Evolutionary conservation across 2,888 invertebrate genomes (phyloP).

Genomic region (Latrodectus hesperus): DNA sequence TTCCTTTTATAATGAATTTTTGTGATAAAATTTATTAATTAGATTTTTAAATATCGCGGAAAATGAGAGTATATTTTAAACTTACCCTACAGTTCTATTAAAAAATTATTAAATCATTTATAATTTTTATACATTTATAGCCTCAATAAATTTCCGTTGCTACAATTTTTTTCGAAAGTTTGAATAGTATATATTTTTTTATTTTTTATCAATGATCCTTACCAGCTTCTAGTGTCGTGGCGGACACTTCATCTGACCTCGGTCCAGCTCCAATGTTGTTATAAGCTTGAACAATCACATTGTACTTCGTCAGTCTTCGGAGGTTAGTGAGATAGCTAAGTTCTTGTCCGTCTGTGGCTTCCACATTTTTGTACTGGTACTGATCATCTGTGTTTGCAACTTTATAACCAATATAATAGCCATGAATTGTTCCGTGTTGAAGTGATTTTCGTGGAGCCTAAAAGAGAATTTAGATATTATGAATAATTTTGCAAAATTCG

Average conservation of each 20-base stretch:
- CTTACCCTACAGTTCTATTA: too few relatives aligned
- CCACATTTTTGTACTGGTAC: slow-evolving; percentile 71
- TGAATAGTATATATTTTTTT: neutral
- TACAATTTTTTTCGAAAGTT: too few relatives aligned
- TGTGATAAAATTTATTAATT: too few relatives aligned
- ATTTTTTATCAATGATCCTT: neutral
- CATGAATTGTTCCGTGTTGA: slow-evolving; percentile 74
- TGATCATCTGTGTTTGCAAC: slow-evolving; percentile 65
- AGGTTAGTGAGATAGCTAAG: slow-evolving; percentile 67
- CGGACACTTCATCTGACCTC: slow-evolving; percentile 64
- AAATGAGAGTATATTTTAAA: too few relatives aligned
- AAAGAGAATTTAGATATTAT: neutral
- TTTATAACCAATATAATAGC: slow-evolving; percentile 75
- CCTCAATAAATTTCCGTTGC: too few relatives aligned
- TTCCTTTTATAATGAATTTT: too few relatives aligned
- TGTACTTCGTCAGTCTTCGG: slow-evolving; percentile 60
- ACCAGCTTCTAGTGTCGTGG: slow-evolving; percentile 69
- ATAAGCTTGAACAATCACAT: slow-evolving; percentile 67
- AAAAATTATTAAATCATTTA: too few relatives aligned
- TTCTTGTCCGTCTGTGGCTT: slow-evolving; percentile 52
- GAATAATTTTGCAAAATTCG: neutral
- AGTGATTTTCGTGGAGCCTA: slow-evolving; percentile 74
- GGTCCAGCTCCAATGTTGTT: slow-evolving; percentile 69
- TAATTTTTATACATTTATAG: too few relatives aligned
- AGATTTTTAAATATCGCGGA: too few relatives aligned